Evolutionary conservation across 2,888 invertebrate genomes (phyloP).

Genomic region (Xylota sylvarum): DNA sequence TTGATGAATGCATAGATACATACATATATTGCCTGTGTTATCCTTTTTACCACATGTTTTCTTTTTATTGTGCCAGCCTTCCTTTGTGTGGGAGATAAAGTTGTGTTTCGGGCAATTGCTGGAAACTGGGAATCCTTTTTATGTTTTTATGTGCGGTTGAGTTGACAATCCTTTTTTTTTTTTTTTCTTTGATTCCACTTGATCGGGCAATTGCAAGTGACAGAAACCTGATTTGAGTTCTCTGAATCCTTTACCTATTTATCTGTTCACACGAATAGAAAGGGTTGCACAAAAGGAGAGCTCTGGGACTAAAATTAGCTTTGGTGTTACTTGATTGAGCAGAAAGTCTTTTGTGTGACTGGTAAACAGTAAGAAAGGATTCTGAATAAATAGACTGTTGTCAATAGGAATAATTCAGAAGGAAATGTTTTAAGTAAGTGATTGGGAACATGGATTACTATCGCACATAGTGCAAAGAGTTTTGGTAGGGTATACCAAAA

Average conservation of each 20-base stretch:
- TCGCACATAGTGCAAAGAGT: too few species aligned
- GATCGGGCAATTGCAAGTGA: conserved; percentile 70
- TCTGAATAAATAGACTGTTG: too few species aligned
- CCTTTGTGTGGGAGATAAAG: conserved; percentile 15
- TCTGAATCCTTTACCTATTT: conserved; percentile 35
- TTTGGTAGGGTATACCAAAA: too few species aligned
- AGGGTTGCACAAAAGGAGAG: conserved; percentile 33
- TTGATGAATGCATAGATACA: conserved; percentile 30
- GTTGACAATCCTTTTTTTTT: conserved; percentile 60
- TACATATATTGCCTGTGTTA: conserved; percentile 41
- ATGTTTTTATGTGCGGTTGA: conserved; percentile 52
- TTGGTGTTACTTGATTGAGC: conserved; percentile 34
- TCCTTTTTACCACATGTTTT: conserved; percentile 71
- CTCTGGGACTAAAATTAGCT: conserved; percentile 49
- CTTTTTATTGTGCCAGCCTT: conserved; percentile 27
- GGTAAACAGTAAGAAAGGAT: not conserved
- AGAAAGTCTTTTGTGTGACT: conserved; percentile 12
- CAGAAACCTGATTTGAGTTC: conserved; percentile 54
- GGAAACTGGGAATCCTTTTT: conserved; percentile 59
- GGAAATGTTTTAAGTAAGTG: too few species aligned
- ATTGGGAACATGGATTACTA: too few species aligned
- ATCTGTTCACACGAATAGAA: conserved; percentile 35
- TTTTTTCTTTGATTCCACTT: conserved; percentile 69
- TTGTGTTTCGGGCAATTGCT: conserved; percentile 48
- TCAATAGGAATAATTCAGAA: too few species aligned